phyloP scores from a whole-genome alignment of 2,797 vertebrate genomes.

The Alcedo quadribrachys region DNA sequence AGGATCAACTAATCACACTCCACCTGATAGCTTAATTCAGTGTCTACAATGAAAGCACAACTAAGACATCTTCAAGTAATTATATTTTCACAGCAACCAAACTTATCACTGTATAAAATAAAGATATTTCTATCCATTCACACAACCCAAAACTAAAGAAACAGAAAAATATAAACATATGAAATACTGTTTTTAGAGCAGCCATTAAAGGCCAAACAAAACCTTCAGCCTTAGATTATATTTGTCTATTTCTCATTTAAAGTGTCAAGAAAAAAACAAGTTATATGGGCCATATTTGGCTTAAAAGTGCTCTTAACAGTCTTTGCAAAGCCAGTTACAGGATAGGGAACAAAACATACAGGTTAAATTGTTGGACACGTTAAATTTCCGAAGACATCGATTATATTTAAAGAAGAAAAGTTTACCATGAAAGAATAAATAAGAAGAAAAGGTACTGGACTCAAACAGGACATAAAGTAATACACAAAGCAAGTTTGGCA shows the following conservation, averaged over 20 bases:
- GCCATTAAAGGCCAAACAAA: not conserved
- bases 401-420: not conserved
- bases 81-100: constrained; percentile 40
- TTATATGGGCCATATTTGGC: not conserved
- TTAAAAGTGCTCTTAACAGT: not conserved
- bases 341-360: not conserved
- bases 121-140: not conserved
- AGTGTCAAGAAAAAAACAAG: not conserved
- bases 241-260: not conserved
- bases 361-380: not conserved
- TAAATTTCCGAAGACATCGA: not conserved
- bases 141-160: not conserved
- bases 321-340: not conserved
- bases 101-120: not conserved
- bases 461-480: not conserved
- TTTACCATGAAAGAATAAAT: not conserved
- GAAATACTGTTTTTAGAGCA: not conserved
- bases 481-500: not conserved
- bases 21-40: not conserved
- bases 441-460: not conserved
- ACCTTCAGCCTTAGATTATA: not conserved
- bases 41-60: not conserved
- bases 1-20: not conserved
- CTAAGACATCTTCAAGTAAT: constrained; percentile 26
- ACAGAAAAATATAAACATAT: not conserved